Percentiles rank a stretch among this genome's conserved stretches.
These are phyloP conservation scores for Gymnoscopelus microlampas DNA, from an alignment of 2,797 vertebrate species.

Conservation along the genomic window DNA sequence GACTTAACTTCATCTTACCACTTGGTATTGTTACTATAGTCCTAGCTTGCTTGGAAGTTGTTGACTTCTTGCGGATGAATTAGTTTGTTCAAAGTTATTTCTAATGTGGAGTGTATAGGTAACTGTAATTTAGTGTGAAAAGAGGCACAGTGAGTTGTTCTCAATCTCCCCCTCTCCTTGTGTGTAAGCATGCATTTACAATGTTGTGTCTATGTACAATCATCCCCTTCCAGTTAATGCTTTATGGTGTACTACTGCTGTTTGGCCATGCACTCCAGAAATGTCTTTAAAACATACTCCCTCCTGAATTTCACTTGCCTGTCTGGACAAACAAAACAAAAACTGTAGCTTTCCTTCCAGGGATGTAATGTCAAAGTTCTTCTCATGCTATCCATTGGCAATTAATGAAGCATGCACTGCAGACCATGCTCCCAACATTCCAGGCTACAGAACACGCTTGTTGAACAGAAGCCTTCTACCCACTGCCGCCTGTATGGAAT, in stretches of 20 bases:
- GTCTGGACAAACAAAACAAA: constrained; percentile 20
- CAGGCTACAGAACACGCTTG: no score
- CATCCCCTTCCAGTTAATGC: constrained; percentile 10
- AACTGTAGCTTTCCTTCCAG: constrained; percentile 26
- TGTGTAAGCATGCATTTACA: not conserved
- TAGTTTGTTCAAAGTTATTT: no score
- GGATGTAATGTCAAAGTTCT: constrained; percentile 10
- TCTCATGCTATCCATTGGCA: constrained; percentile 27
- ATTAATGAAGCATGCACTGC: not conserved
- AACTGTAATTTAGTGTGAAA: no score
- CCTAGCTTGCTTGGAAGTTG: not conserved
- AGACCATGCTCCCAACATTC: no score
- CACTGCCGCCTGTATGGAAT: no score
- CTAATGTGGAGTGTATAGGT: no score
- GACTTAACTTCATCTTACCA: constrained; percentile 17
- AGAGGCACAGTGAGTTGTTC: no score
- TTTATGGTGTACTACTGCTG: constrained; percentile 26
- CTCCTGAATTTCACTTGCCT: constrained; percentile 33
- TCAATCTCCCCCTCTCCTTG: not conserved
- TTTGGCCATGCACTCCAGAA: constrained; percentile 19
- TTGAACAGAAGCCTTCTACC: no score
- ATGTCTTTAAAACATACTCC: constrained; percentile 18
- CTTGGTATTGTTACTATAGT: not conserved
- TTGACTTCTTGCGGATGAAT: not conserved
- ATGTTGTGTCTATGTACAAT: not conserved